Percentiles rank a stretch among this genome's conserved stretches.
phyloP scores from a whole-genome alignment of 2,113 vertebrate species.

The Rafetus swinhoei region DNA sequence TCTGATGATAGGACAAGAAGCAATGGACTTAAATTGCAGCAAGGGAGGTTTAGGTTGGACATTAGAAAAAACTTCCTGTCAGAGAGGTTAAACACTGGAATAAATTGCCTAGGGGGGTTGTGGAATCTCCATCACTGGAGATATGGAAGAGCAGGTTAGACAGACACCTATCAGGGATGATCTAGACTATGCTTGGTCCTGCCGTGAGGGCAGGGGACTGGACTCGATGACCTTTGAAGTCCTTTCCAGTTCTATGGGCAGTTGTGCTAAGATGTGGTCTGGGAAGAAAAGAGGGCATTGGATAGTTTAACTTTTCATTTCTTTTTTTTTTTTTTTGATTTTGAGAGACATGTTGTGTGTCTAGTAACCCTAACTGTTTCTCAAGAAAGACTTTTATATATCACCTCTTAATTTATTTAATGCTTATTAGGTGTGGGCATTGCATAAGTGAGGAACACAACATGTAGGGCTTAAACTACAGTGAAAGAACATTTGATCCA shows the following conservation, averaged over 20 bases:
- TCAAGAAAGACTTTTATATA: background rate
- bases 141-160: no score
- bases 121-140: no score
- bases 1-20: no score
- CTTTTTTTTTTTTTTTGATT: background rate
- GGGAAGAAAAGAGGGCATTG: fast-evolving
- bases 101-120: no score
- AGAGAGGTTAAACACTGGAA: no score
- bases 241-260: background rate
- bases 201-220: no score
- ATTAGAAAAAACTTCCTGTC: no score
- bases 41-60: no score
- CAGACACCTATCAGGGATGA: no score
- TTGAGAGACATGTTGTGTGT: background rate
- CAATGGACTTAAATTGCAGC: no score
- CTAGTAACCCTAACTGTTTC: background rate
- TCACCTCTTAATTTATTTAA: background rate
- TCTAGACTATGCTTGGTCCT: no score
- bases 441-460: background rate
- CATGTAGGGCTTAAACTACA: background rate
- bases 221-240: no score
- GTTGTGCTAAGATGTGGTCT: fast-evolving
- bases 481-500: background rate
- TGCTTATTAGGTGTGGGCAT: background rate
- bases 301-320: fast-evolving